Evolutionary conservation across 1,140 invertebrate genomes (phyloP).

Genomic region (Orius insidiosus): DNA sequence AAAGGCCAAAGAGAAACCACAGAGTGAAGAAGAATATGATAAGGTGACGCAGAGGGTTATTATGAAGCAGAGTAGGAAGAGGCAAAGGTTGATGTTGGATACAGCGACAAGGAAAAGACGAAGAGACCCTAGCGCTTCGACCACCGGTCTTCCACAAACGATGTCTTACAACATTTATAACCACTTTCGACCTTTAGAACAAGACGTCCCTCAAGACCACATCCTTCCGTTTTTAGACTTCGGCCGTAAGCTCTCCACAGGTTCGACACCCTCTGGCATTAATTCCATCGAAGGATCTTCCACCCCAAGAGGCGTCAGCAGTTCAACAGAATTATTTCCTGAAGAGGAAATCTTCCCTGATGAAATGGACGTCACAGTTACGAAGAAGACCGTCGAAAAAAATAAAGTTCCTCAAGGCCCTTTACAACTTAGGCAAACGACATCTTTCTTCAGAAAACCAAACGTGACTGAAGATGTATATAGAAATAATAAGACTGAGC

Average conservation of each 20-base stretch:
- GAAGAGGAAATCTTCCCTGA: constrained; percentile 17
- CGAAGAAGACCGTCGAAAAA: constrained; percentile 15
- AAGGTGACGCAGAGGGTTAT: constrained; percentile 12
- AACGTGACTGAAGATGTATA: neutral
- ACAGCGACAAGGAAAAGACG: constrained; percentile 1
- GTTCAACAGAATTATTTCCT: neutral
- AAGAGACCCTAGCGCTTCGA: constrained; percentile 5
- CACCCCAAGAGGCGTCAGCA: constrained; percentile 1
- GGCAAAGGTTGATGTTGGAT: neutral
- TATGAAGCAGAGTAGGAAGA: constrained; percentile 8
- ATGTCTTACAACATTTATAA: constrained; percentile 19
- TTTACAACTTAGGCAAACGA: neutral
- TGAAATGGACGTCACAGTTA: constrained; percentile 19
- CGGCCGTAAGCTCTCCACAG: constrained; percentile 17
- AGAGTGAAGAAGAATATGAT: constrained; percentile 10
- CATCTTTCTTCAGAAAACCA: constrained; percentile 5
- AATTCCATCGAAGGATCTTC: constrained; percentile 18
- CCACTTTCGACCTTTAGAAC: constrained; percentile 18
- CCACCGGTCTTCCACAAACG: constrained; percentile 15
- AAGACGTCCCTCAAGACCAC: constrained; percentile 18
- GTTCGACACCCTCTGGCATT: constrained; percentile 15
- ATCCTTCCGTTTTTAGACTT: constrained; percentile 21
- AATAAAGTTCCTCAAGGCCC: constrained; percentile 15
- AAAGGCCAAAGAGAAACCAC: constrained; percentile 2
- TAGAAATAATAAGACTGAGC: constrained; percentile 12